A percentile compares a stretch with the other conserved stretches of the same genome.
Conservation (phyloP, 1,140 invertebrate genomes). For the Cylas formicarius region DNA sequence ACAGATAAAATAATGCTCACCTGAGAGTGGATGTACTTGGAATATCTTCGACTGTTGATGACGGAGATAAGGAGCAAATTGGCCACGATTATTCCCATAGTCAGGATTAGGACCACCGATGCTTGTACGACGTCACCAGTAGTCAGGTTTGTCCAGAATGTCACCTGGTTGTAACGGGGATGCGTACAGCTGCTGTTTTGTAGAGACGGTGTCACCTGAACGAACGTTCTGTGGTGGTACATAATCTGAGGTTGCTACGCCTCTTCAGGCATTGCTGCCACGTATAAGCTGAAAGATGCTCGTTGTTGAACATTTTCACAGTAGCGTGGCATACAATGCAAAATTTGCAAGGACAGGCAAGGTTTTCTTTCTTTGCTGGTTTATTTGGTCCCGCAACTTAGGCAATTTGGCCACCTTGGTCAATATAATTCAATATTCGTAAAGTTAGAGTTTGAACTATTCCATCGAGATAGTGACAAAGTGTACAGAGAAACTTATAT, state of each 20-base stretch:
- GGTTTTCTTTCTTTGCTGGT: too few species aligned
- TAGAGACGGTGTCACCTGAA: slow-evolving; percentile 65
- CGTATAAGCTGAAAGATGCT: too few species aligned
- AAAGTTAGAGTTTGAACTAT: too few species aligned
- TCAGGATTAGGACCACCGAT: slow-evolving; percentile 64
- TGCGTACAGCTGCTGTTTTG: slow-evolving; percentile 74
- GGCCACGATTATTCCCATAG: slow-evolving; percentile 66
- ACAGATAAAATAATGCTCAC: slow-evolving; percentile 48
- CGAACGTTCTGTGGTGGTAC: slow-evolving; percentile 42
- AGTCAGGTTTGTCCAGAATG: slow-evolving; percentile 53
- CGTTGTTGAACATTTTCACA: too few species aligned
- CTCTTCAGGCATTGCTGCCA: not conserved
- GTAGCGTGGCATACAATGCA: too few species aligned
- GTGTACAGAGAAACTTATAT: too few species aligned
- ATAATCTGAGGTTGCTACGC: slow-evolving; percentile 14
- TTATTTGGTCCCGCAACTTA: too few species aligned
- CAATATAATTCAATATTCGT: too few species aligned
- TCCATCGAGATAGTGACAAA: too few species aligned
- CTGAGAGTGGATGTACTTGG: slow-evolving; percentile 79
- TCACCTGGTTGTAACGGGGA: slow-evolving; percentile 52
- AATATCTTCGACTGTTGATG: slow-evolving; percentile 70
- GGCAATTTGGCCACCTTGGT: too few species aligned
- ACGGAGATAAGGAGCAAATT: slow-evolving; percentile 76
- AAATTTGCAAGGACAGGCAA: too few species aligned
- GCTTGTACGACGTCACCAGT: slow-evolving; percentile 64